Conservation (phyloP, 2,888 invertebrate species). For the Leptopilina myrica region DNA sequence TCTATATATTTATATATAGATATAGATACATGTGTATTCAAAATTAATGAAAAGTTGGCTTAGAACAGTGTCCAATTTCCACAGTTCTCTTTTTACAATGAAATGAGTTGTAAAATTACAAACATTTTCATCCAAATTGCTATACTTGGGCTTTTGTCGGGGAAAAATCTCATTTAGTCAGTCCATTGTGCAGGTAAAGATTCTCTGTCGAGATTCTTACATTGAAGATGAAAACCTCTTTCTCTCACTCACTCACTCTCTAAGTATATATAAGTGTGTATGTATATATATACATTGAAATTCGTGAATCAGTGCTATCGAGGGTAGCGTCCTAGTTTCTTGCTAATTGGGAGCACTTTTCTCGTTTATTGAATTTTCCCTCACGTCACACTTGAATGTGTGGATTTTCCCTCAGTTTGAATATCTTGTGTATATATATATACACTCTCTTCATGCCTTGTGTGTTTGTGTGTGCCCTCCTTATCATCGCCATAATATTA, state of each 20-base stretch:
- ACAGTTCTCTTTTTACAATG: constrained; percentile 6
- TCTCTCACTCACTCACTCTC: too few relatives aligned
- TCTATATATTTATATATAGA: too few relatives aligned
- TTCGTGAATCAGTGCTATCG: constrained; percentile 50
- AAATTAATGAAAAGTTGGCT: constrained; percentile 2
- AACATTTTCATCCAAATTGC: constrained; percentile 20
- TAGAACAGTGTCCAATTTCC: constrained; percentile 9
- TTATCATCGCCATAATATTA: constrained; percentile 31
- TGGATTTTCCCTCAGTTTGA: constrained; percentile 9
- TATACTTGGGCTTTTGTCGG: constrained; percentile 7
- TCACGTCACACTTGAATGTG: constrained; percentile 36
- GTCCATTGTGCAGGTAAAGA: constrained; percentile 30
- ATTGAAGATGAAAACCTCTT: constrained; percentile 17
- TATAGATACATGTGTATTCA: neutral
- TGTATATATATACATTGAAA: constrained; percentile 21
- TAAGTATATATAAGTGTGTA: too few relatives aligned
- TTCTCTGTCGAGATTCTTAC: constrained; percentile 20
- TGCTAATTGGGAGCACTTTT: constrained; percentile 63
- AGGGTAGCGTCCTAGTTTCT: constrained; percentile 52
- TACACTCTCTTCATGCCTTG: neutral
- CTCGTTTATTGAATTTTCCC: constrained; percentile 60
- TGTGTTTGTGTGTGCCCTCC: constrained; percentile 4
- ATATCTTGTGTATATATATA: neutral
- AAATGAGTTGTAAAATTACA: constrained; percentile 39
- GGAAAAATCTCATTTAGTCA: constrained; percentile 34